These are phyloP conservation scores for Umimayanthus chanpuru DNA, from an alignment of 92 coral and sea anemone genomes.

Conservation along the genomic window DNA sequence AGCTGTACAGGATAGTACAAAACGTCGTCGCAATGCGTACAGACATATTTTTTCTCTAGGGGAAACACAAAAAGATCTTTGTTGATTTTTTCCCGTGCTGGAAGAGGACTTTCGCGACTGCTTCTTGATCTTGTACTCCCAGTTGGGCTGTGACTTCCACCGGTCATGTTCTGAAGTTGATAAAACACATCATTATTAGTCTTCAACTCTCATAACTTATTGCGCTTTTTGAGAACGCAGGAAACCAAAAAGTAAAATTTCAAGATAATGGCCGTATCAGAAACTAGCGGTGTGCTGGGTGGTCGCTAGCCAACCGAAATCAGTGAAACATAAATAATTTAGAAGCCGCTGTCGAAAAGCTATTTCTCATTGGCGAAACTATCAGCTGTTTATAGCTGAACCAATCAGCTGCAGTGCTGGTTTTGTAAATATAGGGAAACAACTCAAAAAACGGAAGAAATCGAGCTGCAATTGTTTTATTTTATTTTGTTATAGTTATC, in stretches of 20 bases:
- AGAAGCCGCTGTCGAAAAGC: neutral
- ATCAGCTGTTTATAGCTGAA: constrained; percentile 16
- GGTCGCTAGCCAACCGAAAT: constrained; percentile 38
- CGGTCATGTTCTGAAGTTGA: constrained; percentile 68
- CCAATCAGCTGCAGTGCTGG: constrained; percentile 4
- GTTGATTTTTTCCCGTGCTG: constrained; percentile 47
- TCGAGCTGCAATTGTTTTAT: constrained; percentile 14
- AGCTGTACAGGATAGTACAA: constrained; percentile 92
- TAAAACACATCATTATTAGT: constrained; percentile 12
- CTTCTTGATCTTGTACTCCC: constrained; percentile 71
- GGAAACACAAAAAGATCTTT: constrained; percentile 76
- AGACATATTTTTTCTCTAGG: constrained; percentile 80
- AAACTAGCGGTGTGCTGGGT: neutral
- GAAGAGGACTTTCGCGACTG: constrained; percentile 71
- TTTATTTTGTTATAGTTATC: neutral
- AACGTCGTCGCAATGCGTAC: constrained; percentile 82
- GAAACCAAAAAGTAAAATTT: constrained; percentile 1
- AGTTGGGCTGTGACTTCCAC: constrained; percentile 80
- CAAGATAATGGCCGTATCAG: constrained; percentile 10
- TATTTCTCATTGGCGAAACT: constrained; percentile 33
- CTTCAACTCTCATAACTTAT: neutral
- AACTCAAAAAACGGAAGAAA: constrained; percentile 33
- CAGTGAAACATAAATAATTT: constrained; percentile 28
- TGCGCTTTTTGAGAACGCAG: constrained; percentile 22
- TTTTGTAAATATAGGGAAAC: constrained; percentile 22